Conservation (phyloP, 1,140 invertebrate genomes). For the Penaeus vannamei region DNA sequence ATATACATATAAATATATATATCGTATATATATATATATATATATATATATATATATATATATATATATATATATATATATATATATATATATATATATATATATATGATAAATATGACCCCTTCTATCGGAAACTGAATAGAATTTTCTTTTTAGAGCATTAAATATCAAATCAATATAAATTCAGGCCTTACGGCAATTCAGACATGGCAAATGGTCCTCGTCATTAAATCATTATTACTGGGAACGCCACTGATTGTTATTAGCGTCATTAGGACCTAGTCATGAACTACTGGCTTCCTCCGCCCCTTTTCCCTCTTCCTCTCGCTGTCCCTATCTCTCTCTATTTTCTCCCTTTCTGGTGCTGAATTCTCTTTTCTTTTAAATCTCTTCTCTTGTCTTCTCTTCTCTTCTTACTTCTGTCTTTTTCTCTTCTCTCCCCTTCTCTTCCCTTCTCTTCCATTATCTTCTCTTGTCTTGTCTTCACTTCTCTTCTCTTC, state of each 20-base stretch:
- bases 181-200: no score
- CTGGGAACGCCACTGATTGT: no score
- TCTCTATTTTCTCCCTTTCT: neutral
- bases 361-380: neutral
- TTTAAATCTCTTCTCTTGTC: neutral
- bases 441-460: neutral
- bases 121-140: neutral
- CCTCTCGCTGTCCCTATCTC: neutral
- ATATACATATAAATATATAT: slow-evolving; percentile 9
- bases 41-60: slow-evolving; percentile 34
- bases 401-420: neutral
- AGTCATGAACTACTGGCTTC: neutral
- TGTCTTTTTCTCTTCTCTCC: neutral
- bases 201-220: no score
- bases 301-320: neutral
- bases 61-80: slow-evolving; percentile 23
- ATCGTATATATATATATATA: slow-evolving; percentile 27
- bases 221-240: no score
- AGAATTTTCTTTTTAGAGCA: no score
- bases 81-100: slow-evolving; percentile 29
- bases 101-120: neutral
- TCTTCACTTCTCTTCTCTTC: no score
- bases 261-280: neutral
- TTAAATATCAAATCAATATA: no score
- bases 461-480: neutral